Conservation (phyloP, 2,113 vertebrate genomes). For the Paratilapia polleni region DNA sequence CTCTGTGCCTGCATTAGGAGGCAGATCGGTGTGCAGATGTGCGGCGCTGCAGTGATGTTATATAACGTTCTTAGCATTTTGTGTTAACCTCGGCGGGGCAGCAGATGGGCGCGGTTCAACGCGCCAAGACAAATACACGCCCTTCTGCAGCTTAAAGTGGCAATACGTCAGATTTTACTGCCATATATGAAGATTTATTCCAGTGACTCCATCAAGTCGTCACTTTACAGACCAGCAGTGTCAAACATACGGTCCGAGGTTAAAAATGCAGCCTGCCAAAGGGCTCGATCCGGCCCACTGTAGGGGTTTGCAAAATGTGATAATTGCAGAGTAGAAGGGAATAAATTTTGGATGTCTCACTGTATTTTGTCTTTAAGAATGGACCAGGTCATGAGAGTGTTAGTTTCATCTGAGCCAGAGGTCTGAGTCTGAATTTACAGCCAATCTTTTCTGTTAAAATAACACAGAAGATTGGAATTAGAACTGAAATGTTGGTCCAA, state of each 20-base stretch:
- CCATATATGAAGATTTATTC: neutral
- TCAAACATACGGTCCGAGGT: neutral
- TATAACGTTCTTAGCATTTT: constrained; percentile 39
- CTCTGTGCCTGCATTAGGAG: constrained; percentile 10
- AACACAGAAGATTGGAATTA: neutral
- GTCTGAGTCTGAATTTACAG: neutral
- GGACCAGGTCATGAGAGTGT: neutral
- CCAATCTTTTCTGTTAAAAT: neutral
- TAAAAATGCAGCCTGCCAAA: fast-evolving
- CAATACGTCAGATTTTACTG: neutral
- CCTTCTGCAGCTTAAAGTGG: constrained; percentile 4
- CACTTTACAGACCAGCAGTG: no score
- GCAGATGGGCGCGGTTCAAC: constrained; percentile 27
- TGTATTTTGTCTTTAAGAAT: neutral
- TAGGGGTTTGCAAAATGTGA: no score
- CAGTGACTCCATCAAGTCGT: neutral
- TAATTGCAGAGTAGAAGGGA: no score
- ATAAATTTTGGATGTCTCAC: neutral
- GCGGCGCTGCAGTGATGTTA: constrained; percentile 26
- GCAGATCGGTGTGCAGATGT: constrained; percentile 40
- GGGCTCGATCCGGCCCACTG: neutral
- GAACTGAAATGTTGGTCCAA: neutral
- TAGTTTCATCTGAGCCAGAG: neutral
- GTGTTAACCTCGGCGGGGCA: constrained; percentile 23
- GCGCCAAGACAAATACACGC: neutral